A percentile compares a stretch with the other conserved stretches of the same genome.
Conservation (phyloP, 1,140 invertebrate species). For the Mercenaria mercenaria region DNA sequence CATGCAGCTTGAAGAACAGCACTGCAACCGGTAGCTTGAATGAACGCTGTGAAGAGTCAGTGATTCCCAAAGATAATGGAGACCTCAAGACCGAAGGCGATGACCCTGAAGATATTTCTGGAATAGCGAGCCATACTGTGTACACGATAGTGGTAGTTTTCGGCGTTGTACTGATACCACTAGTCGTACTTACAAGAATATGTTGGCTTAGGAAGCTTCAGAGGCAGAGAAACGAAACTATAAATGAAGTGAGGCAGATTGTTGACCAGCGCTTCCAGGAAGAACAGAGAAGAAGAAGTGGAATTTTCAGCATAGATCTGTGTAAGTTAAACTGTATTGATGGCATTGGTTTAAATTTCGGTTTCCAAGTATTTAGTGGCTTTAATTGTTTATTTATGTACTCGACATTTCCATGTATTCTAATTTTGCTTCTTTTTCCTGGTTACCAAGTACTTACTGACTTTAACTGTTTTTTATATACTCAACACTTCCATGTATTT, state of each 20-base stretch:
- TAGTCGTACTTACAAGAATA: background rate
- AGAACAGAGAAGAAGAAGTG: background rate
- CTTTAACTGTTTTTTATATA: too few relatives aligned
- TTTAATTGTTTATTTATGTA: too few relatives aligned
- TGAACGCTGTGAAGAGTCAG: background rate
- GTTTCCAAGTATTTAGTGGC: too few relatives aligned
- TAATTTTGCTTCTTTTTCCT: too few relatives aligned
- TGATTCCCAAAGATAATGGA: background rate
- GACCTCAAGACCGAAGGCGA: too few relatives aligned
- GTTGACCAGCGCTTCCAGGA: background rate
- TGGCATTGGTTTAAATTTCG: too few relatives aligned
- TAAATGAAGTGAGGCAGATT: background rate
- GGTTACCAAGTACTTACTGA: too few relatives aligned
- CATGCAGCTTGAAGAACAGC: background rate
- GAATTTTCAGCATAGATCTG: background rate
- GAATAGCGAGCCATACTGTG: background rate
- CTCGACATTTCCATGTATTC: too few relatives aligned
- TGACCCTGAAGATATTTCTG: background rate
- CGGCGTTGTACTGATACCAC: background rate
- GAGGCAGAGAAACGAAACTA: background rate
- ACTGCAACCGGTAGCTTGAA: background rate
- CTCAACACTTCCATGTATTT: too few relatives aligned
- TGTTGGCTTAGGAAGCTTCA: conserved; percentile 15
- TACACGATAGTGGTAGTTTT: background rate
- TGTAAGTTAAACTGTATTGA: too few relatives aligned